Percentiles rank a stretch among this genome's conserved stretches.
phyloP scores from a whole-genome alignment of 2,113 vertebrate genomes.

The Cacatua alba region DNA sequence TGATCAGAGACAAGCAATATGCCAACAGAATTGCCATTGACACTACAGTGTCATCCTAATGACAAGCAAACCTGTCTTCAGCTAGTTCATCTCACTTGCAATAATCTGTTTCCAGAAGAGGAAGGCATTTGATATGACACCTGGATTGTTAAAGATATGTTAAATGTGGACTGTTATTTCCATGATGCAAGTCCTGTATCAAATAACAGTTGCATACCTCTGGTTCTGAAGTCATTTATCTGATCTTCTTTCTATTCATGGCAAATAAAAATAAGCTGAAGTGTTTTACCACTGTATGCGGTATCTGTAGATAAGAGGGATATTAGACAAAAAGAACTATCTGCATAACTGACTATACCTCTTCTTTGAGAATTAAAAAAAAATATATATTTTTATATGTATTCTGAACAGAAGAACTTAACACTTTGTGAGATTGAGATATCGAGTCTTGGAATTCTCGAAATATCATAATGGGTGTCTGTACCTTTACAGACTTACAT shows the following conservation, averaged over 20 bases:
- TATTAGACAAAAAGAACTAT: neutral
- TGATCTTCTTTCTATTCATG: neutral
- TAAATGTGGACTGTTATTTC: neutral
- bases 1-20: neutral
- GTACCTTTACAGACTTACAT: no score
- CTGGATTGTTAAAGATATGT: neutral
- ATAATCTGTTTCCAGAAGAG: neutral
- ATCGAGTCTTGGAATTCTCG: neutral
- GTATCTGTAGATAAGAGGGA: neutral
- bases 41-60: neutral
- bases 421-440: neutral
- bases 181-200: fast-evolving
- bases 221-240: neutral
- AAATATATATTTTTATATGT: neutral
- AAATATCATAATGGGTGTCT: neutral
- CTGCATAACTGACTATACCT: neutral
- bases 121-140: neutral
- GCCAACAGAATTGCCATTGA: neutral
- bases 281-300: neutral
- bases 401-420: neutral
- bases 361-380: neutral
- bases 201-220: neutral
- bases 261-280: neutral
- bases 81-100: neutral
- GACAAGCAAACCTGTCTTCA: neutral